Evolutionary conservation across 1,140 invertebrate species (phyloP), one percentile per base, ranked within the genome.

Genomic region (Drosophila mayri): DNA sequence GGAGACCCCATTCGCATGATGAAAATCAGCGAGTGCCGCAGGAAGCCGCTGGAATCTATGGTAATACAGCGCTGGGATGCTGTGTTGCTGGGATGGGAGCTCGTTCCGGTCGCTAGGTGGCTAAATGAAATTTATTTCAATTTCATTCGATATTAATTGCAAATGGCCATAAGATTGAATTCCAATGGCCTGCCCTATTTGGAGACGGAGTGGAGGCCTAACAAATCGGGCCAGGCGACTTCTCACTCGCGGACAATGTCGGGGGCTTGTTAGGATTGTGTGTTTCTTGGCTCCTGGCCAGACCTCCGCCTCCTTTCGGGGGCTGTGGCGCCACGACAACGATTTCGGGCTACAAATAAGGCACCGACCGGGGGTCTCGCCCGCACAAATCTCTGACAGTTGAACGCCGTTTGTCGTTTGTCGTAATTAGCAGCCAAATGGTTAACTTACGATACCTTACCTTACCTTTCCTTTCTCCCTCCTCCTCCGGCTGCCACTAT

Each of bases 91-190:
- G 30, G 49, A 35, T 46, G 18, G 25, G 49, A 35, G 18, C n/a
- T 25, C 38, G 22, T 20, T 44, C 30, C 16, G 28, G 40, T 18
- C 14, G 38, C 63, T 87, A 79, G 83, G 79, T 88, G 83, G 63
- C 86, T 81, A 72, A 88, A 68, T 70, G 70, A 79, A 91, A 92
- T 92, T 92, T 92, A 92, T 92, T 92, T 92, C 85, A 91, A 91
- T 92, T 92, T 85, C 90, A 91, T 92, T 92, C 90, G 91, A 92
- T 92, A 92, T 92, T 92, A 92, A 92, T 92, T 92, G 91, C 91
- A 81, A 84, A 80, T 87, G 81, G 80, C 81, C 81, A 79, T 80
- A 79, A 86, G 85, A 90, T 90, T 90, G 85, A 90, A 90, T 90
- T 88, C 81, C 84, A 79, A 72, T 68, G 77, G 44, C 20, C 52